Conservation (phyloP, 2,797 vertebrate species). For the Pelobates cultripes region DNA sequence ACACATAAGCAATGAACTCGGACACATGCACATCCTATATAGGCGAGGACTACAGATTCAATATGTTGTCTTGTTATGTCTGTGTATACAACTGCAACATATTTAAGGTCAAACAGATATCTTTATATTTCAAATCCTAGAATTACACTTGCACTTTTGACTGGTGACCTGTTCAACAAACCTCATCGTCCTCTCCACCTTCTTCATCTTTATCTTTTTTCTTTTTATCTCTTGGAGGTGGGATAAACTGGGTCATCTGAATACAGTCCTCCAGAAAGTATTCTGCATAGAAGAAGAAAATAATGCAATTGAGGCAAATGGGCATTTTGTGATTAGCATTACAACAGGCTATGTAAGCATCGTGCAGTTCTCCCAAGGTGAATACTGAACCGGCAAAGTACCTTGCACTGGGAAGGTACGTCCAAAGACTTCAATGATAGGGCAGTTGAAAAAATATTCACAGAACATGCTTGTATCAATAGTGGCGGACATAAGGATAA, state of each 20-base stretch:
- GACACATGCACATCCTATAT: neutral
- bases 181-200: constrained; percentile 76
- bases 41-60: too few relatives aligned
- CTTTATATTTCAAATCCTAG: too few relatives aligned
- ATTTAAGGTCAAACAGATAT: too few relatives aligned
- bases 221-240: constrained; percentile 89
- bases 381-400: constrained; percentile 51
- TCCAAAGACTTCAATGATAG: constrained; percentile 92
- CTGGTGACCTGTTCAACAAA: constrained; percentile 56
- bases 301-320: neutral
- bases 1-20: neutral
- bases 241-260: constrained; percentile 94
- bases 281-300: constrained; percentile 69
- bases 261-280: constrained; percentile 96
- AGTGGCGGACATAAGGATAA: constrained; percentile 97
- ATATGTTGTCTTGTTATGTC: too few relatives aligned
- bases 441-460: constrained; percentile 93
- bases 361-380: neutral
- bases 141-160: too few relatives aligned
- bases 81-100: too few relatives aligned
- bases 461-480: constrained; percentile 96
- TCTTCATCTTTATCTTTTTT: constrained; percentile 95
- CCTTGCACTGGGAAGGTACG: constrained; percentile 93
- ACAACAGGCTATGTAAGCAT: too few relatives aligned
- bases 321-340: neutral